These are phyloP conservation scores for Euwallacea fornicatus DNA, from an alignment of 1,140 invertebrate genomes.

Conservation along the genomic window DNA sequence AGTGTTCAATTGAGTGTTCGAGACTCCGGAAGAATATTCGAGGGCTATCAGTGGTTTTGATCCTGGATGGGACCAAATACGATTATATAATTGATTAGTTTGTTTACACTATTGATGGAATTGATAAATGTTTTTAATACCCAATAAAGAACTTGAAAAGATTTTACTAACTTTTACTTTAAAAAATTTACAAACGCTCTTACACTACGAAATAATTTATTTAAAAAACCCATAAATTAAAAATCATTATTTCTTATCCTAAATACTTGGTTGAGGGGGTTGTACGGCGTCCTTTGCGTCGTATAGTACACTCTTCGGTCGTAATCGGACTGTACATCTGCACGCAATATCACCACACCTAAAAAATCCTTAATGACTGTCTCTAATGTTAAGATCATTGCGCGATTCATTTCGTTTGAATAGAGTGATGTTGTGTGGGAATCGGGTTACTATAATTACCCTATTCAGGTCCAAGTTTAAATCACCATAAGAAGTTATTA, in stretches of 20 bases:
- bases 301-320: conserved; percentile 56
- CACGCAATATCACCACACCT: conserved; percentile 81
- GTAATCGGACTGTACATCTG: conserved; percentile 70
- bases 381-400: neutral
- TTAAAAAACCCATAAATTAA: conserved; percentile 38
- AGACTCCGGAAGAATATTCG: conserved; percentile 49
- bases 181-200: conserved; percentile 38
- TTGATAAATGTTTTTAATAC: neutral
- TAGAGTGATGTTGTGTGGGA: neutral
- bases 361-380: conserved; percentile 30
- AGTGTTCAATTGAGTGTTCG: conserved; percentile 46
- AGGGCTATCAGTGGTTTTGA: conserved; percentile 48
- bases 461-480: neutral
- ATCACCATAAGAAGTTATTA: neutral
- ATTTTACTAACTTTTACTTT: conserved; percentile 37
- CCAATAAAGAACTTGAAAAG: conserved; percentile 10
- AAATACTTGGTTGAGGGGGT: conserved; percentile 63
- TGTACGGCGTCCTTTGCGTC: conserved; percentile 61
- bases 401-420: neutral
- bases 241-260: conserved; percentile 54
- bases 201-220: conserved; percentile 48
- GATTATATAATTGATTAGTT: conserved; percentile 49
- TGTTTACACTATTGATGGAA: too few species aligned
- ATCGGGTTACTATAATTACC: neutral
- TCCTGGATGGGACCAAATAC: conserved; percentile 46